phyloP scores from a whole-genome alignment of 2,888 invertebrate species.

The Scaeva pyrastri region DNA sequence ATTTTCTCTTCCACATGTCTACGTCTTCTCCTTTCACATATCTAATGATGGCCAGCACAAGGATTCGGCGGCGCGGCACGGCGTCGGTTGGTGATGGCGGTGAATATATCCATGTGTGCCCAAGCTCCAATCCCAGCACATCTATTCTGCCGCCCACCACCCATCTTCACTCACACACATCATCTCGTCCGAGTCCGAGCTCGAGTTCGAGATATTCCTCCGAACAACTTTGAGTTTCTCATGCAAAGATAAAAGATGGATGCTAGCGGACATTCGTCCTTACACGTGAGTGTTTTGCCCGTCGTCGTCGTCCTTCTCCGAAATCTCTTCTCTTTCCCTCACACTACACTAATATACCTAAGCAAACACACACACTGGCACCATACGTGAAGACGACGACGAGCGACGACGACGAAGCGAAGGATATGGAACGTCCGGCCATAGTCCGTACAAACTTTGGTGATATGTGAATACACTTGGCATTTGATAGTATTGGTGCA shows the following conservation, averaged over 20 bases:
- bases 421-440: slow-evolving; percentile 38
- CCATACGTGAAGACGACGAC: slow-evolving; percentile 60
- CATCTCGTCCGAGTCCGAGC: slow-evolving; percentile 29
- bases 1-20: slow-evolving; percentile 69
- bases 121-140: slow-evolving; percentile 7
- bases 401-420: too few species aligned
- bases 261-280: slow-evolving; percentile 75
- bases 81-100: slow-evolving; percentile 20
- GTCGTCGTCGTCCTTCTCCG: neutral
- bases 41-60: slow-evolving; percentile 71
- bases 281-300: slow-evolving; percentile 72
- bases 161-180: slow-evolving; percentile 51
- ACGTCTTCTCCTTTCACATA: slow-evolving; percentile 74
- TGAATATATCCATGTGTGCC: slow-evolving; percentile 61
- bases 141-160: slow-evolving; percentile 11
- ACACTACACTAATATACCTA: slow-evolving; percentile 11
- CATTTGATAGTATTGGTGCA: slow-evolving; percentile 50
- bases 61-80: slow-evolving; percentile 60
- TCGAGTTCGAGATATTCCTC: slow-evolving; percentile 47
- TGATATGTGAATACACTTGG: slow-evolving; percentile 63
- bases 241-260: slow-evolving; percentile 76
- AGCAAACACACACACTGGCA: slow-evolving; percentile 7
- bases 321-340: slow-evolving; percentile 47
- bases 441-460: slow-evolving; percentile 43
- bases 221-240: slow-evolving; percentile 75